A percentile compares a stretch with the other conserved stretches of the same genome.
Conservation (phyloP, 1,140 invertebrate genomes). For the Penaeus vannamei region DNA sequence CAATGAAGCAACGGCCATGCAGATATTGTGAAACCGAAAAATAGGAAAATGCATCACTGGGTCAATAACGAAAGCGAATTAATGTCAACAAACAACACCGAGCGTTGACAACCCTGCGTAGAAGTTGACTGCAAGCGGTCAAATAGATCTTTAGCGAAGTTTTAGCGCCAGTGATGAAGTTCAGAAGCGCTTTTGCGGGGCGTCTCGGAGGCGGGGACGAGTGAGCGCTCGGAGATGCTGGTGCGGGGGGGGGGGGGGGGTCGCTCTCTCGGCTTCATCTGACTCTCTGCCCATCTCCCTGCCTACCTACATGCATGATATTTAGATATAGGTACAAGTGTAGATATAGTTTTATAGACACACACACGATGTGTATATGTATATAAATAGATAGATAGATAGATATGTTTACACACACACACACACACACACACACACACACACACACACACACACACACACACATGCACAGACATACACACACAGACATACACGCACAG, state of each 20-base stretch:
- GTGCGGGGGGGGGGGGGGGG: no score
- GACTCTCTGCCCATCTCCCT: not conserved
- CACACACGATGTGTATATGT: not conserved
- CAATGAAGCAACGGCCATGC: no score
- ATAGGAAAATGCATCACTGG: no score
- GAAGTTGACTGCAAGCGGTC: conserved; percentile 50
- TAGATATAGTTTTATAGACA: not conserved
- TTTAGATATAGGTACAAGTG: not conserved
- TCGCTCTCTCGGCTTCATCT: no score
- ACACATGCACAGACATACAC: not conserved
- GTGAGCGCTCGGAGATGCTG: no score
- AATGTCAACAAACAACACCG: not conserved
- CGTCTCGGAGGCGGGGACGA: no score
- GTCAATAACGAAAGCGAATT: no score
- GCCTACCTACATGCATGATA: not conserved
- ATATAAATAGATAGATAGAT: not conserved
- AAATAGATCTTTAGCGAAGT: conserved; percentile 34
- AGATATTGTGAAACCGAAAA: no score
- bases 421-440: not conserved
- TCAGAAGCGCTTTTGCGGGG: no score
- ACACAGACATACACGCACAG: not conserved
- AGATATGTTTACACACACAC: not conserved
- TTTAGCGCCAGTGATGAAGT: conserved; percentile 30
- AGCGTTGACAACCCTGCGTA: conserved; percentile 3
- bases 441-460: not conserved